Percentiles rank a stretch among this genome's conserved stretches.
These are phyloP conservation scores for Labeo calbasu DNA, from an alignment of 2,797 vertebrate genomes.

Conservation along the genomic window DNA sequence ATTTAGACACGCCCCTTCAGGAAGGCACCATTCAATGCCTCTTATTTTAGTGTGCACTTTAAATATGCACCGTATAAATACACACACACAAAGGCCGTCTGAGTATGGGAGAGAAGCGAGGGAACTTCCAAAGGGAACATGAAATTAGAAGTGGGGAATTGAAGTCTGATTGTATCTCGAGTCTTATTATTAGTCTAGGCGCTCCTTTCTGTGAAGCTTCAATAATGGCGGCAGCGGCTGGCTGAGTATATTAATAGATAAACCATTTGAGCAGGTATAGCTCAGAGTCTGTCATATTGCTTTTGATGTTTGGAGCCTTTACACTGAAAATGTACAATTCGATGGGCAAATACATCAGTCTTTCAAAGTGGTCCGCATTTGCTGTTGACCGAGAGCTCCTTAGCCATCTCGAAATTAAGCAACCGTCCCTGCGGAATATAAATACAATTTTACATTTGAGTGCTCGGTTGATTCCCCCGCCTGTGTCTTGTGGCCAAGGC, in stretches of 20 bases:
- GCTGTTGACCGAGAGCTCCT: conserved; percentile 28
- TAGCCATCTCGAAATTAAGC: conserved; percentile 39
- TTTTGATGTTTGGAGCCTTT: conserved; percentile 51
- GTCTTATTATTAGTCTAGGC: conserved; percentile 41
- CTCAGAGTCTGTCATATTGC: conserved; percentile 57
- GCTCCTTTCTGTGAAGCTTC: conserved; percentile 35
- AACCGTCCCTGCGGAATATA: conserved; percentile 44
- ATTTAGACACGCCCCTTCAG: conserved; percentile 37
- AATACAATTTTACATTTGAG: conserved; percentile 47
- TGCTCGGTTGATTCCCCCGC: conserved; percentile 45
- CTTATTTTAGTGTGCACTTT: conserved; percentile 46
- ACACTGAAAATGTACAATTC: conserved; percentile 53
- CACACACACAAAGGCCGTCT: conserved; percentile 34
- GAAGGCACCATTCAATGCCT: conserved; percentile 48
- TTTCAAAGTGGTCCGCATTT: not conserved
- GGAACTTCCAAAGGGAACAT: conserved; percentile 35
- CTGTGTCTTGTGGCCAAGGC: conserved; percentile 30
- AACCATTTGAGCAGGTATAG: conserved; percentile 41
- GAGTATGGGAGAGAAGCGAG: conserved; percentile 25
- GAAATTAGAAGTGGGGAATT: conserved; percentile 18
- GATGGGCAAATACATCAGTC: conserved; percentile 31
- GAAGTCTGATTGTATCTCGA: conserved; percentile 28
- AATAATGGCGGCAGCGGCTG: conserved; percentile 26
- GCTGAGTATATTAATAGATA: conserved; percentile 41
- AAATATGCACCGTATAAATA: conserved; percentile 43